These are phyloP conservation scores for Phyllopteryx taeniolatus DNA, from an alignment of 2,113 vertebrate species.

Conservation along the genomic window DNA sequence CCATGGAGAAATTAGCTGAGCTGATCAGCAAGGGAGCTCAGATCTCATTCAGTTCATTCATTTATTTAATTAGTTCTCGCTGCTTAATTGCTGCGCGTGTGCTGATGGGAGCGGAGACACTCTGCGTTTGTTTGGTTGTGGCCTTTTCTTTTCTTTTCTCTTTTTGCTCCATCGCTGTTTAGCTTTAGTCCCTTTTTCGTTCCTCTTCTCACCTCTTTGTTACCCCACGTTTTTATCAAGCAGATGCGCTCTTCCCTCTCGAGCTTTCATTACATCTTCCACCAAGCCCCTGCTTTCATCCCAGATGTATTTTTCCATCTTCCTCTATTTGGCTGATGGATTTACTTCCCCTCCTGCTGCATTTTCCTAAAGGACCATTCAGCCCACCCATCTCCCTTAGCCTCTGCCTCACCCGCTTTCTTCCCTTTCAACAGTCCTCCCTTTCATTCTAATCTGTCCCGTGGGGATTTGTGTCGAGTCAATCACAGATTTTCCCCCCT, in stretches of 20 bases:
- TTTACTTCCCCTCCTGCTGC: slow-evolving; percentile 14
- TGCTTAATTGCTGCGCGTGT: slow-evolving; percentile 38
- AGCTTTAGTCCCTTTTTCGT: neutral
- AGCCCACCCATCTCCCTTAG: slow-evolving; percentile 1
- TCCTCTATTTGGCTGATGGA: slow-evolving; percentile 16
- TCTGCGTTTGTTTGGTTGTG: slow-evolving; percentile 27
- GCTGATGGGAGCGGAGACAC: slow-evolving; percentile 19
- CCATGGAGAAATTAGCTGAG: slow-evolving; percentile 17
- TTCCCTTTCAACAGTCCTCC: slow-evolving; percentile 29
- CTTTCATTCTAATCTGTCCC: slow-evolving; percentile 47
- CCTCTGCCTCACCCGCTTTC: slow-evolving; percentile 3
- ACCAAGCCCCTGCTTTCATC: neutral
- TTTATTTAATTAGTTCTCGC: slow-evolving; percentile 46
- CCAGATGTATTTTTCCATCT: slow-evolving; percentile 22
- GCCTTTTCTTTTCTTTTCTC: neutral
- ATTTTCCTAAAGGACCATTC: slow-evolving; percentile 24
- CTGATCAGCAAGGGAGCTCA: slow-evolving; percentile 29
- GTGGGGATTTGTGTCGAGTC: slow-evolving; percentile 33
- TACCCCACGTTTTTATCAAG: slow-evolving; percentile 3
- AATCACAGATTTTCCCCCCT: slow-evolving; percentile 17
- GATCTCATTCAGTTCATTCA: slow-evolving; percentile 39
- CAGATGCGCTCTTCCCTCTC: neutral
- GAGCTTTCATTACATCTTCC: slow-evolving; percentile 1
- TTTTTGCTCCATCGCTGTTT: neutral
- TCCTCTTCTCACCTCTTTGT: neutral